Evolutionary conservation across 2,113 vertebrate genomes (phyloP).

Genomic region (Thomomys bottae): DNA sequence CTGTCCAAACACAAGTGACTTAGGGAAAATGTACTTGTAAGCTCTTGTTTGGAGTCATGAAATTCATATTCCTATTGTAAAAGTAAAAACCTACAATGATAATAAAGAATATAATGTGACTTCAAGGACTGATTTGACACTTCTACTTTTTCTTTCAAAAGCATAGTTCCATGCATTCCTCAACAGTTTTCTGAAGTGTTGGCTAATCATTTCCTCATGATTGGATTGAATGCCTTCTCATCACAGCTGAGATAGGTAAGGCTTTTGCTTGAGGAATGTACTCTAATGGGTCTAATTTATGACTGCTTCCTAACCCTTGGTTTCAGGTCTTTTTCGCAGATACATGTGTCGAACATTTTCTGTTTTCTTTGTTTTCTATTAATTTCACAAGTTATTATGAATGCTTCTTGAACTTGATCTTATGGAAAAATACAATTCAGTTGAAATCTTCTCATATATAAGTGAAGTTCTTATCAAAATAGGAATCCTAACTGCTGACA

Average conservation of each 20-base stretch:
- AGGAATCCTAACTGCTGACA: background rate
- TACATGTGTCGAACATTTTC: background rate
- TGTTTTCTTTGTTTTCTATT: background rate
- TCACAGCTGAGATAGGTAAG: background rate
- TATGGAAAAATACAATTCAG: background rate
- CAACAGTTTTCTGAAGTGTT: background rate
- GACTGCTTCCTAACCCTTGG: background rate
- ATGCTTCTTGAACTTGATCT: background rate
- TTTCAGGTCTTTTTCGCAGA: background rate
- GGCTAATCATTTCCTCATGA: background rate
- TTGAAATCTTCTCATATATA: background rate
- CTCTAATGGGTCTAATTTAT: conserved; percentile 2
- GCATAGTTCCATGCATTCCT: background rate
- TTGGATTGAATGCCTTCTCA: background rate
- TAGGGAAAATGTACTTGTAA: conserved; percentile 70
- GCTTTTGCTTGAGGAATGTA: background rate
- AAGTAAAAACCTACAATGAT: conserved; percentile 64
- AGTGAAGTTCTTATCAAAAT: background rate
- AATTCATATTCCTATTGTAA: conserved; percentile 51
- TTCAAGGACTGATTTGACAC: conserved; percentile 25
- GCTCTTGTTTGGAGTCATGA: conserved; percentile 54
- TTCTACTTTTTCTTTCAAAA: conserved; percentile 24
- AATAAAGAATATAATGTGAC: conserved; percentile 22
- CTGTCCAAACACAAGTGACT: conserved; percentile 72
- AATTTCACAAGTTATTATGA: background rate